A percentile compares a stretch with the other conserved stretches of the same genome.
phyloP scores from a whole-genome alignment of 2,888 invertebrate species.

The Lycaena phlaeas region DNA sequence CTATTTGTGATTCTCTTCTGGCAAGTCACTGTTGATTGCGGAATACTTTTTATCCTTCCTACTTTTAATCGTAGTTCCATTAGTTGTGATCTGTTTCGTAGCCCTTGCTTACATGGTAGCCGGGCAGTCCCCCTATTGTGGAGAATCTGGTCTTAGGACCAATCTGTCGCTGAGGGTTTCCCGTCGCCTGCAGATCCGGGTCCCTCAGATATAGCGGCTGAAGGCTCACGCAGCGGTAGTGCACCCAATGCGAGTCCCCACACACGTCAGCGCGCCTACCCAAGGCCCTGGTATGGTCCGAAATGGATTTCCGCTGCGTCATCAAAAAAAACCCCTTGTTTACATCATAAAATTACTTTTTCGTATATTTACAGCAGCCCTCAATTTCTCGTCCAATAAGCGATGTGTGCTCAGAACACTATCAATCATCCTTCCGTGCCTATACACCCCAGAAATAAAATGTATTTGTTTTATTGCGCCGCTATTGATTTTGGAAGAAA shows the following conservation, averaged over 20 bases:
- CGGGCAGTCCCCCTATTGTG: no score
- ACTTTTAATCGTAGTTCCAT: constrained; percentile 8
- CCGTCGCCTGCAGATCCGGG: no score
- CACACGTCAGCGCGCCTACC: no score
- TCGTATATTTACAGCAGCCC: constrained; percentile 33
- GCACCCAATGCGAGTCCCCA: no score
- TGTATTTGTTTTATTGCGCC: constrained; percentile 54
- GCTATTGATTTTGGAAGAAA: constrained; percentile 57
- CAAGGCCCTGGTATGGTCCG: no score
- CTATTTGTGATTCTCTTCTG: constrained; percentile 27
- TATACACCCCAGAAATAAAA: constrained; percentile 57
- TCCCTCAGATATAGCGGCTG: no score
- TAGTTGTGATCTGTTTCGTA: constrained; percentile 12
- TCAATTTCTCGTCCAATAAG: constrained; percentile 47
- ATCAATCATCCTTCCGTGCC: constrained; percentile 59
- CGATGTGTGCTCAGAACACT: constrained; percentile 55
- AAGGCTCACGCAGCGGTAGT: no score
- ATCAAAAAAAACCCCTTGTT: no score
- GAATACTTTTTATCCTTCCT: constrained; percentile 29
- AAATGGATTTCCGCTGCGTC: no score
- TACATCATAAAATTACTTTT: constrained; percentile 22
- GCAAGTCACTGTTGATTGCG: constrained; percentile 33
- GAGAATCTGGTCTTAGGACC: no score
- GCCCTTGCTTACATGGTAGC: constrained; percentile 17
- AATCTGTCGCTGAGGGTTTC: no score